Base-by-base conservation (phyloP, 2,113 vertebrate species). In the Lampris incognitus region DNA sequence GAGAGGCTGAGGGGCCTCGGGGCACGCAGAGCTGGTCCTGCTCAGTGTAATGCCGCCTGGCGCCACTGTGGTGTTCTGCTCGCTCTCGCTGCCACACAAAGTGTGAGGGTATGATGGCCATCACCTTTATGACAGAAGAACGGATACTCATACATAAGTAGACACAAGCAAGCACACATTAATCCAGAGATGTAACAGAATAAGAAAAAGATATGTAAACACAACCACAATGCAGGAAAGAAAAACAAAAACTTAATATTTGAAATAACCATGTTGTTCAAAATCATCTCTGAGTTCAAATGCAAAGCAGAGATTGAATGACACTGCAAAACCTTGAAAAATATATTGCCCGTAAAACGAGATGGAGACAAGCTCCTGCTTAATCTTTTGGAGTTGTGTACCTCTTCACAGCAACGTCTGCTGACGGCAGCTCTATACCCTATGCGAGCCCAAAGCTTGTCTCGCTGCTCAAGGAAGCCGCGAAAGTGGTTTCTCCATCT, bases 321-420 rank as follows among this genome's bases (percentile, higher is more conserved):
- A 24, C 24, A 24, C 24, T 13, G 42, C n/a, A 39, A 61, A 11
- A 50, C 37, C 39, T 10, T 42, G 11, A 24, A 37, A n/a, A 44
- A 72, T 39, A 48, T 40, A 24, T 24, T 24, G 24, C 2, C 40
- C 58, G 81, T 75, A 46, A 7, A 46, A 46, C 4, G 44, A 46
- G 44, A 4, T 46, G 7, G 4, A 41, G 66, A 77, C 66, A 67
- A 42, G 54, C 39, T 72, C 42, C 38, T 60, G 60, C 39, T 63
- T 63, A 6, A 0, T 11, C 40, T 78, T 6, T 52, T 52, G 4
- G 9, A 49, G 9, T 49, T 49, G 41, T 49, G 55, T 74, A 98
- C 98, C 97, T 99, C 96, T 80, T 99, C 97, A 88, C 98, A 99
- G 91, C 97, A 99, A 81, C 94, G 94, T 81, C 95, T 94, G 93